Evolutionary conservation across 2,888 invertebrate species (phyloP).

Genomic region (Ennomos erosarius): DNA sequence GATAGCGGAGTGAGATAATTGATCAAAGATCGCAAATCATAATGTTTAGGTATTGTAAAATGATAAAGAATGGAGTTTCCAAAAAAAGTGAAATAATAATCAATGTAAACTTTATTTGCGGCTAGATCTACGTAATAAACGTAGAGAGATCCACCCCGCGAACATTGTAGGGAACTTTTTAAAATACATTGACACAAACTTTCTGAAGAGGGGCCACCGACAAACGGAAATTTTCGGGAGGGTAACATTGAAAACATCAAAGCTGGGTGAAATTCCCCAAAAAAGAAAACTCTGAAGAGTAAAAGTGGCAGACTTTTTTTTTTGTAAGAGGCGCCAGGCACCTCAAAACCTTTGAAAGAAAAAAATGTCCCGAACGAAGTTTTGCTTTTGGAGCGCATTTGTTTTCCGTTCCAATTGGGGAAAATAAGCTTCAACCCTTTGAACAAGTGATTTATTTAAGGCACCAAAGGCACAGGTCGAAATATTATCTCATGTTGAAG

Average conservation of each 20-base stretch:
- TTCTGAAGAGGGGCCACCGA: conserved; percentile 38
- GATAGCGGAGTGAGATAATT: too few relatives aligned
- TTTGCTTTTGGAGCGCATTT: conserved; percentile 44
- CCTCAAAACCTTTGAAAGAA: conserved; percentile 52
- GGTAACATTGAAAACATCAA: conserved; percentile 45
- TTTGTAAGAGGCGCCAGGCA: conserved; percentile 57
- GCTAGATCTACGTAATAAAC: too few relatives aligned
- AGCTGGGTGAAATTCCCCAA: conserved; percentile 54
- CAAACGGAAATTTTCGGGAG: conserved; percentile 43
- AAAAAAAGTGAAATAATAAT: too few relatives aligned
- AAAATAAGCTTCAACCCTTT: conserved; percentile 17
- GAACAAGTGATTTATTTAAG: conserved; percentile 16
- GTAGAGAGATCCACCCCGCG: not conserved
- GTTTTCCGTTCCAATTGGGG: conserved; percentile 31
- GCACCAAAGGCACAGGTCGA: conserved; percentile 15
- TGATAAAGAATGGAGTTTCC: too few relatives aligned
- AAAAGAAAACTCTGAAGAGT: conserved; percentile 45
- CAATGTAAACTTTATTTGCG: too few relatives aligned
- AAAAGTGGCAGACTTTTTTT: conserved; percentile 55
- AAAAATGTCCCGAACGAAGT: conserved; percentile 47
- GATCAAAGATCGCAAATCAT: too few relatives aligned
- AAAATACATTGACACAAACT: conserved; percentile 40
- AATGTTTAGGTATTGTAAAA: too few relatives aligned
- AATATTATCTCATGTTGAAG: conserved; percentile 26
- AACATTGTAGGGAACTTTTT: conserved; percentile 35